Percentiles rank a stretch among this genome's conserved stretches.
Evolutionary conservation across 2,113 vertebrate species (phyloP).

Genomic region (Oceanites oceanicus): DNA sequence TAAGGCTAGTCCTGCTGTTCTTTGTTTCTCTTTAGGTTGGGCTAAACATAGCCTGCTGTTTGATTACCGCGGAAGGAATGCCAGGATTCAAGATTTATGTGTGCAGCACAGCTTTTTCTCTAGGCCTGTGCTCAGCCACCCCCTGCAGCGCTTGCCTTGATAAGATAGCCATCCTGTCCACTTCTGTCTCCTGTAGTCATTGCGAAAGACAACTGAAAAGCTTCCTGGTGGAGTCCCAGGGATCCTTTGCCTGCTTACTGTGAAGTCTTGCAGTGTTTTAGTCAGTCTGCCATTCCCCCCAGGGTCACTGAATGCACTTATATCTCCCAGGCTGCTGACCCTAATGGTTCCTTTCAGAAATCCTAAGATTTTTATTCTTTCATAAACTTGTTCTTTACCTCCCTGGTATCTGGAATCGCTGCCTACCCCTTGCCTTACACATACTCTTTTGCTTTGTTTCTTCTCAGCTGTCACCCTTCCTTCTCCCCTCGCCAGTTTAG

Average conservation of each 20-base stretch:
- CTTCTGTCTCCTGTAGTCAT: not conserved
- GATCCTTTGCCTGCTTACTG: not conserved
- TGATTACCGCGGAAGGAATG: not conserved
- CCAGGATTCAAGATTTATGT: not conserved
- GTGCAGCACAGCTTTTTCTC: not conserved
- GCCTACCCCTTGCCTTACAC: not conserved
- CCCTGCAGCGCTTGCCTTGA: not conserved
- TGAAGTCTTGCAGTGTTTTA: not conserved
- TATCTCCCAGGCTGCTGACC: not conserved
- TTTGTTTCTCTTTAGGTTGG: slow-evolving; percentile 44
- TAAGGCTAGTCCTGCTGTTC: not conserved
- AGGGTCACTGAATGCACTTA: not conserved
- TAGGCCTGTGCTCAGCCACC: not conserved
- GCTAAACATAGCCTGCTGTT: slow-evolving; percentile 43
- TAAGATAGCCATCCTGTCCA: not conserved
- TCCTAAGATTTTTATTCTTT: not conserved
- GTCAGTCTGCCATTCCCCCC: not conserved
- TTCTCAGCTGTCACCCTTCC: not conserved
- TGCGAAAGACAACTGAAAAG: not conserved
- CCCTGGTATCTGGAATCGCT: not conserved
- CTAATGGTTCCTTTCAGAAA: not conserved
- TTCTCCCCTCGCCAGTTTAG: not conserved
- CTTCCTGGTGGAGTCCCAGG: not conserved
- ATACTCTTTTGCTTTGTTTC: not conserved
- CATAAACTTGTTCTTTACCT: not conserved